Conservation (phyloP, 2,888 invertebrate species). For the Apamea anceps region DNA sequence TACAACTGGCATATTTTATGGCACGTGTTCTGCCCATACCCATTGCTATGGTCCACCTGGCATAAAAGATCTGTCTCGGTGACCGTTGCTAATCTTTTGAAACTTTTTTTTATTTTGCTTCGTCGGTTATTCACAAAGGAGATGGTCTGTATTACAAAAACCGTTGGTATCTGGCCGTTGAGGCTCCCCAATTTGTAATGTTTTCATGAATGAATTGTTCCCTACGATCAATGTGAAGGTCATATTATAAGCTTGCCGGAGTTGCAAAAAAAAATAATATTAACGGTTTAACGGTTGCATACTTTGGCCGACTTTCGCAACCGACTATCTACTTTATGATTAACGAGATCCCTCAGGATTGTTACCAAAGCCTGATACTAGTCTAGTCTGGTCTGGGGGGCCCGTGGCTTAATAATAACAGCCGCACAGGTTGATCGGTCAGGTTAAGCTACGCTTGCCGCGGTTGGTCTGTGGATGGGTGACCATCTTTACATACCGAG, state of each 20-base stretch:
- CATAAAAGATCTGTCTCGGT: slow-evolving; percentile 16
- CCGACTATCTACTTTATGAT: not conserved
- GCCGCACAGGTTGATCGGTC: no score
- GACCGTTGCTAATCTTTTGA: slow-evolving; percentile 42
- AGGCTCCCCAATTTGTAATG: not conserved
- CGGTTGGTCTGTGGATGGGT: no score
- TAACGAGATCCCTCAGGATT: not conserved
- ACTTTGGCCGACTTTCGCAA: not conserved
- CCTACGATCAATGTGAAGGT: not conserved
- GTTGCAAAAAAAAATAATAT: not conserved
- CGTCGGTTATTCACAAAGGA: not conserved
- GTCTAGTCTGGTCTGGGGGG: no score
- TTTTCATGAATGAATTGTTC: not conserved
- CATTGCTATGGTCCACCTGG: slow-evolving; percentile 6
- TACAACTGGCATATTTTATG: not conserved
- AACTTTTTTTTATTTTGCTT: not conserved
- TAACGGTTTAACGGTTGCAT: not conserved
- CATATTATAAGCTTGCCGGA: not conserved
- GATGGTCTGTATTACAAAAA: slow-evolving; percentile 6
- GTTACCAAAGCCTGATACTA: no score
- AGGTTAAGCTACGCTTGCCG: no score
- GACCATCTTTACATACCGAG: no score
- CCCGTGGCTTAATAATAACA: no score
- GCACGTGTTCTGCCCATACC: slow-evolving; percentile 14
- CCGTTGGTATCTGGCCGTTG: slow-evolving; percentile 4